Base-by-base conservation (phyloP, 2,888 invertebrate species). In the Eristalis arbustorum region DNA sequence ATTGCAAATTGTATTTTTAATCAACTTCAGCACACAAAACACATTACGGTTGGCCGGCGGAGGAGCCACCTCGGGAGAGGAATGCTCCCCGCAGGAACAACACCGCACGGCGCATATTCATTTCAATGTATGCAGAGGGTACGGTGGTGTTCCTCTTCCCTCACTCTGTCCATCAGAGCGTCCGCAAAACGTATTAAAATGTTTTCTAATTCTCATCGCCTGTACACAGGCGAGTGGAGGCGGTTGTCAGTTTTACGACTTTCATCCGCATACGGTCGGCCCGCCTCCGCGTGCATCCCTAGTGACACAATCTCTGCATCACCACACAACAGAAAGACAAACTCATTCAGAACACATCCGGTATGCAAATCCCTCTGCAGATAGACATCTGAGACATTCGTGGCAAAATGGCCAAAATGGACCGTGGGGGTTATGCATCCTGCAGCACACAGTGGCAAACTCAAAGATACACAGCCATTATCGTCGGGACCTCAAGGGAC, bases 331-430 rank as follows among this genome's bases (percentile, higher is more conserved):
- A 78, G 64, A 85, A 74, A 82, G 78, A 82, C 78, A 82, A 71
- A 85, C 82, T 82, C 83, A 64, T 78, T 74, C 61, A 22, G 63
- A 71, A 49, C 72, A 74, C 77, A 74, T 82, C 57, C 69, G 42
- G 69, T 69, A 83, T 79, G 87, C 78, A 87, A 83, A 87, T 87
- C 83, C 82, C 87, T 72, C 71, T 61, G 66, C 59, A 72, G 87
- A 83, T 87, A 75, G 74, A 87, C 72, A 87, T 87, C 67, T 87
- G 87, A 87, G 83, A 83, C 87, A 76, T 83, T 87, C 63, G 71
- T 64, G 37, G 68, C 59, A 69, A 78, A 77, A 74, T 82, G 49
- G 40, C 69, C 68, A 82, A 82, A 87, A 82, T 69, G 63, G 82
- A 82, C 85, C 74, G 59, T 85, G 69, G 69, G 73, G 73, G 73